These are phyloP conservation scores for Ditylenchus dipsaci DNA, from an alignment of 1,140 invertebrate species.

Conservation along the genomic window DNA sequence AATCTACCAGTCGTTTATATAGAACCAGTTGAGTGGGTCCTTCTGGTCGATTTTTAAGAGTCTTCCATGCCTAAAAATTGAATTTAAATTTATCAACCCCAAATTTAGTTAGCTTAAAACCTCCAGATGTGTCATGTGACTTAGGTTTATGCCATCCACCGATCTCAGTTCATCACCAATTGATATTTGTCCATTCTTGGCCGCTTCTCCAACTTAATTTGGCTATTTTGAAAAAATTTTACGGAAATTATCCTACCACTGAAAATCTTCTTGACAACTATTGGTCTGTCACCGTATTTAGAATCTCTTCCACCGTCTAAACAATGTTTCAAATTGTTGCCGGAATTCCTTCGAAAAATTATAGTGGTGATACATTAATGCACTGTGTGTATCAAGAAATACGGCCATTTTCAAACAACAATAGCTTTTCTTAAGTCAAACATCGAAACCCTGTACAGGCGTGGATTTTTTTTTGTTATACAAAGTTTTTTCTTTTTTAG, in stretches of 20 bases:
- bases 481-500: too few relatives aligned
- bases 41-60: conserved; percentile 14
- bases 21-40: conserved; percentile 13
- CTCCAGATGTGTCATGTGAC: conserved; percentile 21
- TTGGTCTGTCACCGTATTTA: conserved; percentile 28
- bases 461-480: too few relatives aligned
- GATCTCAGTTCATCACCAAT: conserved; percentile 28
- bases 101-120: conserved; percentile 4
- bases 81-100: not conserved
- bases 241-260: conserved; percentile 2
- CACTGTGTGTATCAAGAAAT: too few relatives aligned
- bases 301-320: conserved; percentile 19
- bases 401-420: too few relatives aligned
- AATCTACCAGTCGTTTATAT: conserved; percentile 12
- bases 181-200: conserved; percentile 7
- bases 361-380: too few relatives aligned
- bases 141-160: conserved; percentile 19
- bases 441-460: too few relatives aligned
- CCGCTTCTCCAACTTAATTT: conserved; percentile 30
- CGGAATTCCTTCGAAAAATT: too few relatives aligned
- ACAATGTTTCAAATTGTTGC: too few relatives aligned
- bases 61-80: conserved; percentile 15
- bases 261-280: conserved; percentile 35
- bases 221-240: conserved; percentile 7
- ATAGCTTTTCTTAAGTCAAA: too few relatives aligned